Percentiles rank a stretch among this genome's conserved stretches.
These are phyloP conservation scores for Cydia splendana DNA, from an alignment of 1,140 invertebrate species.

Conservation along the genomic window DNA sequence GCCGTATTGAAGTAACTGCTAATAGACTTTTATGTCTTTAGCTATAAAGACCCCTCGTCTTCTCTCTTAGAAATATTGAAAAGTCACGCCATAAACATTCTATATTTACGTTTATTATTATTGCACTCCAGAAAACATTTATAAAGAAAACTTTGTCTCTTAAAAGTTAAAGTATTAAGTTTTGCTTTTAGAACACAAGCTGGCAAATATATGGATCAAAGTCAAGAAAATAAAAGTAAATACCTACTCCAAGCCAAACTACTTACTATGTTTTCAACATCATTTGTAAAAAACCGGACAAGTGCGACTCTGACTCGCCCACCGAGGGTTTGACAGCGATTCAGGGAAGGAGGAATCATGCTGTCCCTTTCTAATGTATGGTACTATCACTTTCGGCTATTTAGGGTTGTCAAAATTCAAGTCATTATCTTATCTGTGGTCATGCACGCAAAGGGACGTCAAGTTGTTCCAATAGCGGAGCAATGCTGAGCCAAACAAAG, in stretches of 20 bases:
- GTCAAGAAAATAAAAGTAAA: not conserved
- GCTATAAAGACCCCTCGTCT: not conserved
- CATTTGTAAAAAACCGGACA: no score
- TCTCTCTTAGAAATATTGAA: constrained; percentile 14
- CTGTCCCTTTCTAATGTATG: no score
- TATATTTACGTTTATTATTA: constrained; percentile 14
- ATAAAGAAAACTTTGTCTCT: not conserved
- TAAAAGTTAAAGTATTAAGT: not conserved
- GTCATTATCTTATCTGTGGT: no score
- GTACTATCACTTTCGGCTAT: no score
- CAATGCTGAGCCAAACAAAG: no score
- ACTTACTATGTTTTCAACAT: not conserved
- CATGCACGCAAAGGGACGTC: no score
- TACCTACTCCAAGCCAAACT: no score
- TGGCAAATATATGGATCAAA: not conserved
- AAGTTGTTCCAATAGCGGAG: no score
- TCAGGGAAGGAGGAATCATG: no score
- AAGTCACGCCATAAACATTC: constrained; percentile 1
- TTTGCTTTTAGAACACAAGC: not conserved
- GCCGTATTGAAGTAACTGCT: not conserved
- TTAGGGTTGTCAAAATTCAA: no score
- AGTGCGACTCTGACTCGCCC: no score
- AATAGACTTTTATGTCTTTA: constrained; percentile 11
- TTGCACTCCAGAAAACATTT: not conserved
- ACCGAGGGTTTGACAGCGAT: no score